Conservation (phyloP, 2,888 invertebrate species). For the Xanthorhoe designata region DNA sequence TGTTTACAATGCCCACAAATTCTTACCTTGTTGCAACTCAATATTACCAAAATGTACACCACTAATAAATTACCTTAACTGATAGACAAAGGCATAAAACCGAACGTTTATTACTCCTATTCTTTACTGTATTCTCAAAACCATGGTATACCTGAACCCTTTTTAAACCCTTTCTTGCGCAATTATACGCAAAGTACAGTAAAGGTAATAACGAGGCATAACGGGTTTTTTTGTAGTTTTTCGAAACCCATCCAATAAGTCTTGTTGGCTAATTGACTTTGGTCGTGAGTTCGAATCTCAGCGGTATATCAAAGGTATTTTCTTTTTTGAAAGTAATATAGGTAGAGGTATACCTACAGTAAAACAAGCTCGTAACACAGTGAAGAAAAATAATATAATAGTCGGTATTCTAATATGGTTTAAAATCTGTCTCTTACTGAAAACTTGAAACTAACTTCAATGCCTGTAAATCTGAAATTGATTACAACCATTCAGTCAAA, state of each 20-base stretch:
- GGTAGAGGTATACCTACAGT: no score
- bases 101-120: conserved; percentile 31
- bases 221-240: conserved; percentile 7
- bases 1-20: not conserved
- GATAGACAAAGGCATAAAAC: conserved; percentile 31
- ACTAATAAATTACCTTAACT: conserved; percentile 18
- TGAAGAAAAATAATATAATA: no score
- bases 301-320: no score
- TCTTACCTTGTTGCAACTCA: not conserved
- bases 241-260: not conserved
- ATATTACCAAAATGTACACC: conserved; percentile 13
- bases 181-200: conserved; percentile 35
- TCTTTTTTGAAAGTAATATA: no score
- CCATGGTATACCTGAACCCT: conserved; percentile 38
- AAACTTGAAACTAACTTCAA: no score
- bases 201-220: conserved; percentile 19
- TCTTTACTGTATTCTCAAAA: conserved; percentile 30
- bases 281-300: no score
- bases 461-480: no score
- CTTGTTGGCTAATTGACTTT: no score
- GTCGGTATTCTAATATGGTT: no score
- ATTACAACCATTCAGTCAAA: no score
- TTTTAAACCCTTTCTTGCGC: conserved; percentile 41
- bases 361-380: no score
- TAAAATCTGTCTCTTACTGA: no score